Percentiles rank a stretch among this genome's conserved stretches.
phyloP scores from a whole-genome alignment of 2,888 invertebrate species.

The Mesochorus sp. region DNA sequence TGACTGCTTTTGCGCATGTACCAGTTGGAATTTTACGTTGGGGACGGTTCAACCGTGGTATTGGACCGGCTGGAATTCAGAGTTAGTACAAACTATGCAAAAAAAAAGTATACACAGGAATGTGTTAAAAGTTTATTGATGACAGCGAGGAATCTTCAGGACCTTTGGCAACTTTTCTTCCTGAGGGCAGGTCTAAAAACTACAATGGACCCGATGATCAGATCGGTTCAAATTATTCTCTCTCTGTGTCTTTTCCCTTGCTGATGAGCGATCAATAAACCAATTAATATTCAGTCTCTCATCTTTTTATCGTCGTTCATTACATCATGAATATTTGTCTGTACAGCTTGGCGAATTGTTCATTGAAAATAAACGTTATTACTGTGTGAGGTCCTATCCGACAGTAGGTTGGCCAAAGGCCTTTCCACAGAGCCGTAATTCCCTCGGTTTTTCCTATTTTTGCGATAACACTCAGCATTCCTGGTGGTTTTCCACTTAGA shows the following conservation, averaged over 20 bases:
- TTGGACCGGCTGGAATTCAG: conserved; percentile 12
- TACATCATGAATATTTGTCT: conserved; percentile 59
- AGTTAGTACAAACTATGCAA: conserved; percentile 31
- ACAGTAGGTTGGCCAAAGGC: conserved; percentile 88
- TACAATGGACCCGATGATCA: too few relatives aligned
- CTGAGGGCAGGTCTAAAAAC: too few relatives aligned
- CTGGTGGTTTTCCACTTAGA: conserved; percentile 67
- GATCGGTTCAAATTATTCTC: too few relatives aligned
- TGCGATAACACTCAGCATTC: conserved; percentile 65
- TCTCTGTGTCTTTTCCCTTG: too few relatives aligned
- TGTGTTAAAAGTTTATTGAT: conserved; percentile 10
- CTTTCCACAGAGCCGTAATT: conserved; percentile 87
- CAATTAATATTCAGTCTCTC: too few relatives aligned
- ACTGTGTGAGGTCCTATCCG: conserved; percentile 90
- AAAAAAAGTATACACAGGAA: conserved; percentile 38
- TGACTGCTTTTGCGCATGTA: conserved; percentile 44
- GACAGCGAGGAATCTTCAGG: conserved; percentile 44
- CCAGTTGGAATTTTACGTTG: background rate
- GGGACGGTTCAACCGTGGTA: background rate
- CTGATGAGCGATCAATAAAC: too few relatives aligned
- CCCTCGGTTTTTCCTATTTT: conserved; percentile 84
- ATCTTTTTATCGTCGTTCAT: background rate
- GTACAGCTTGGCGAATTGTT: conserved; percentile 83
- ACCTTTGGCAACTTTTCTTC: too few relatives aligned
- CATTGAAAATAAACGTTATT: conserved; percentile 88